phyloP scores from a whole-genome alignment of 1,140 invertebrate genomes.

The Micrasema longulum region DNA sequence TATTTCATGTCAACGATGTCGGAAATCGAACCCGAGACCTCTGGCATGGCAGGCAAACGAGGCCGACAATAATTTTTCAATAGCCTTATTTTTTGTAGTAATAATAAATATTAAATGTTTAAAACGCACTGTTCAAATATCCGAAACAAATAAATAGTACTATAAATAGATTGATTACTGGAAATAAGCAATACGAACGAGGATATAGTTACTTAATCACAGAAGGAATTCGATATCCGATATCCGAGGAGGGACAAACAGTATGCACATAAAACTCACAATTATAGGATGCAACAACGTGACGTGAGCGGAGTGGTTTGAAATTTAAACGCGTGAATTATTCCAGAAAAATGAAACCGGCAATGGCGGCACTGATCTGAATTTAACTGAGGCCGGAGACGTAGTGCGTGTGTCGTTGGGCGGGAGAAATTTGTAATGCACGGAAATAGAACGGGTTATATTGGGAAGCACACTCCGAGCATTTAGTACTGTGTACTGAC shows the following conservation, averaged over 20 bases:
- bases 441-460: slow-evolving; percentile 28
- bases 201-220: slow-evolving; percentile 18
- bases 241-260: background rate
- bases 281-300: slow-evolving; percentile 31
- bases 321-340: slow-evolving; percentile 20
- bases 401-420: background rate
- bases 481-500: too few species aligned
- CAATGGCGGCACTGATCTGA: slow-evolving; percentile 36
- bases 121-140: too few species aligned
- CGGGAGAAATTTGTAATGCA: slow-evolving; percentile 32
- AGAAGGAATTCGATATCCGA: background rate
- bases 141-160: too few species aligned
- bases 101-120: too few species aligned
- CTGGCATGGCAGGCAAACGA: too few species aligned
- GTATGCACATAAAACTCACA: slow-evolving; percentile 22
- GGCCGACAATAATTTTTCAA: too few species aligned
- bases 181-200: background rate
- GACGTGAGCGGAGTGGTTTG: slow-evolving; percentile 13
- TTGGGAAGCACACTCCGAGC: slow-evolving; percentile 13
- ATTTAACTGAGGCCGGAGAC: slow-evolving; percentile 30
- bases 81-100: background rate
- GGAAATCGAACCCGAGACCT: too few species aligned
- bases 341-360: slow-evolving; percentile 36
- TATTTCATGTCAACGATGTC: too few species aligned
- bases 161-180: background rate